Base-by-base conservation (phyloP, 2,797 vertebrate genomes). In the Tokudaia muenninki region DNA sequence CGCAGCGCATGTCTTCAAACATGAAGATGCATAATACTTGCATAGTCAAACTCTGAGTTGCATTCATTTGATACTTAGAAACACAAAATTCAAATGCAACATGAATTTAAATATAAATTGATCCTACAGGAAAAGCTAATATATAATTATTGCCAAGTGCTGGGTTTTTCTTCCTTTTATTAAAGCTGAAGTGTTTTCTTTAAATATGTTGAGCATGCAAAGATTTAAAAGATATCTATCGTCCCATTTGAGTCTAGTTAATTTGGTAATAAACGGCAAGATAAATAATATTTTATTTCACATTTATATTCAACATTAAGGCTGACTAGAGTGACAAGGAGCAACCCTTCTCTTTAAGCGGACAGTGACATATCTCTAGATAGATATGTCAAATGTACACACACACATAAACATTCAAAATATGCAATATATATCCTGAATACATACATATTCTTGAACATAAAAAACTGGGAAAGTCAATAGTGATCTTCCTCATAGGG, bases 81-180 rank as follows among this genome's bases (percentile, higher is more conserved):
- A 96, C 19, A 90, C 8, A 74, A 94, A 97, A 87, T 86, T 91
- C 34, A 94, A 96, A 91, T 55, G 59, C n/a, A 81, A 50, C 31
- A 37, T 41, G 77, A 31, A 94, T 31, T 52, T 84, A 82, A 91
- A 55, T 10, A 65, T 37, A 70, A 90, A 31, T 75, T 83, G 0
- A 63, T 95, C 90, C 65, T 78, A 74, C 84, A 24, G 61, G 77
- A 95, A 87, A 1, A 94, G 34, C 77, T 47, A 83, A 95, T 92
- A 16, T 0, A 2, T 34, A 75, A 11, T 22, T 88, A 50, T 95
- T 37, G 86, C 31, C 80, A 96, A 95, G 65, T 47, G 1, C 10
- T 3, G 16, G 10, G 14, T 0, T 31, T 96, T 97, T 96, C 50
- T 96, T 80, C 44, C 44, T 57, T 34, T 91, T 31, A 90, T 95